Base-by-base conservation (phyloP, 2,797 vertebrate genomes). In the Bovichtus variegatus region DNA sequence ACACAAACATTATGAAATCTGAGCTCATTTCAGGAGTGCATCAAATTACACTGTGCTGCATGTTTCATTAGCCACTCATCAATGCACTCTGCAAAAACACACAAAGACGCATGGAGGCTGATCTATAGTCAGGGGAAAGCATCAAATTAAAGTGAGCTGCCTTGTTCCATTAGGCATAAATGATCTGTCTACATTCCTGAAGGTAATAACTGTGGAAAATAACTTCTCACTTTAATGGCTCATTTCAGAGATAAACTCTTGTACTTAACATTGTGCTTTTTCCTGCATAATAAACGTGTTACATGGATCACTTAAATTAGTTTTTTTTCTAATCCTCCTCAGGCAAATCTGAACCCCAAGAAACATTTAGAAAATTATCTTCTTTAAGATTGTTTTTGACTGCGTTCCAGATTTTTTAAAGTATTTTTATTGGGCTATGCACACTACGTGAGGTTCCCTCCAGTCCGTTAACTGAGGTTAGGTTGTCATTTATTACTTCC, bases 161-260 rank as follows among this genome's bases (percentile, higher is more conserved):
- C 65, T 47, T 57, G 77, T 82, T 84, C 70, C 81, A 86, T 89
- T 88, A 89, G 78, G 72, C 78, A 84, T 74, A 76, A 84, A 86
- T 79, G 50, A 85, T 85, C 71, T 60, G 60, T 72, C 68, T 71
- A 21, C 60, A 58, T 77, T 84, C 71, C 74, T 69, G 74, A 69
- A 84, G 75, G 76, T 77, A 83, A 85, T 72, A 80, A 86, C 65
- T 76, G 76, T 74, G 64, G 72, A 81, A 51, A 80, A 81, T 71
- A 81, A 81, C 80, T 78, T 62, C 47, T 64, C 64, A 64, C 69
- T 80, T 82, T 84, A 84, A 83, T 76, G 80, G 75, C 78, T 89
- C 82, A 82, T 84, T 86, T 85, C 79, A 69, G 58, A 81, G 64
- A 85, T 75, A 81, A 86, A 89, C 81, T 69, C 62, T 49, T 74